Evolutionary conservation across 2,113 vertebrate genomes (phyloP), one percentile per base, ranked within the genome.

Genomic region (Symphodus melops): DNA sequence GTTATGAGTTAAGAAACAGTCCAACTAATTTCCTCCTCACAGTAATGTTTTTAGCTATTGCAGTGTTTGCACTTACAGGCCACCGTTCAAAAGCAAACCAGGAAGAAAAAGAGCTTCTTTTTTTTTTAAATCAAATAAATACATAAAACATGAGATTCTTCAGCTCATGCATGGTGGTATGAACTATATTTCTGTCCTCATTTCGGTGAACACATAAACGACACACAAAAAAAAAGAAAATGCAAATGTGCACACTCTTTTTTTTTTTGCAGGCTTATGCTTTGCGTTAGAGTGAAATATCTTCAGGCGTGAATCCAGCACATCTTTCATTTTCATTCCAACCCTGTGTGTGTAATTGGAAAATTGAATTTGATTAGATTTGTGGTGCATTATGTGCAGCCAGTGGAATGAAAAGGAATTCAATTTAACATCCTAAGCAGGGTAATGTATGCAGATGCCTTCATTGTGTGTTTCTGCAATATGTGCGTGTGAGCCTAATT

Each of bases 281-380:
- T 52, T 54, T 54, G 25, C 9, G 2, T 6, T 36, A 39, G 1
- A 20, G 6, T 36, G 1, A 68, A 69, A 64, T 59, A 23, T 21
- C 23, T 20, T n/a, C 23, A 57, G 39, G 44, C 46, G 14, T 8
- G 7, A 13, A 56, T 53, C 19, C 48, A 51, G 48, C 36, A 41
- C 41, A 52, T 41, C 23, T 72, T 61, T 51, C 42, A 37, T 61
- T 71, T 37, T 51, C 4, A 42, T 54, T 69, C 58, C 28, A 25
- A 49, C 1, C 0, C 9, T 0, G 9, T 4, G 28, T 61, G n/a
- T 58, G 17, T 68, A 57, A 67, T 49, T 54, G 9, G 19, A 75
- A 75, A 13, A 74, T 48, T 72, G 33, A 54, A 68, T 37, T 59
- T 28, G 51, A 74, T 73, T 62, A 39, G 33, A 64, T 52, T 65